A percentile compares a stretch with the other conserved stretches of the same genome.
phyloP scores from a whole-genome alignment of 1,140 invertebrate genomes.

The Apis dorsata region DNA sequence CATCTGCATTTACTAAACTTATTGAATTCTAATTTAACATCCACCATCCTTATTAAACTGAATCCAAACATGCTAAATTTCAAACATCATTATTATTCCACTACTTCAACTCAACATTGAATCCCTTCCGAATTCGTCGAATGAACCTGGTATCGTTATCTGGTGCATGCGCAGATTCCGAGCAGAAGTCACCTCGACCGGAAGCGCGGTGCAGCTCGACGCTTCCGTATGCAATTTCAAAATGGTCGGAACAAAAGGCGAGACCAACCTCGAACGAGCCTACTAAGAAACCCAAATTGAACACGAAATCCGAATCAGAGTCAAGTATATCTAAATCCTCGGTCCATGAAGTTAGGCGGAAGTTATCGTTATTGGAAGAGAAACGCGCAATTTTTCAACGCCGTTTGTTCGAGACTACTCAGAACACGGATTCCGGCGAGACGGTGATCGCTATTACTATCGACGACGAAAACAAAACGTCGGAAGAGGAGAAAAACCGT shows the following conservation, averaged over 20 bases:
- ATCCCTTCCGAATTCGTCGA: neutral
- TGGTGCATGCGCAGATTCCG: conserved; percentile 18
- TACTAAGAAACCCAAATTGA: conserved; percentile 53
- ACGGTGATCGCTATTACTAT: conserved; percentile 65
- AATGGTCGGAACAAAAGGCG: conserved; percentile 66
- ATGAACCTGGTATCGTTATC: neutral
- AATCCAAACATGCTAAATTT: neutral
- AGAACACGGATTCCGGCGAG: conserved; percentile 61
- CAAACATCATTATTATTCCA: neutral
- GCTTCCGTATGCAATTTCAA: conserved; percentile 68
- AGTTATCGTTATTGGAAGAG: conserved; percentile 68
- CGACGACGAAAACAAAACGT: conserved; percentile 37
- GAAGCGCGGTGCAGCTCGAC: conserved; percentile 59
- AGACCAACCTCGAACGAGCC: neutral
- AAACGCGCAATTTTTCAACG: conserved; percentile 74
- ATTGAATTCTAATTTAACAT: too few species aligned
- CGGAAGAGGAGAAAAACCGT: neutral
- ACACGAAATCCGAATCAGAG: conserved; percentile 65
- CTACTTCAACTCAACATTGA: neutral
- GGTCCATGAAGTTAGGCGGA: conserved; percentile 67
- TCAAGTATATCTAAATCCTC: conserved; percentile 62
- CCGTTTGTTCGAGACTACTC: conserved; percentile 65
- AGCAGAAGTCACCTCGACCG: conserved; percentile 10
- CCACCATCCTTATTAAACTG: neutral
- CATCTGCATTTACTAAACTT: too few species aligned